Evolutionary conservation across 2,113 vertebrate species (phyloP).

Genomic region (Esox niger): DNA sequence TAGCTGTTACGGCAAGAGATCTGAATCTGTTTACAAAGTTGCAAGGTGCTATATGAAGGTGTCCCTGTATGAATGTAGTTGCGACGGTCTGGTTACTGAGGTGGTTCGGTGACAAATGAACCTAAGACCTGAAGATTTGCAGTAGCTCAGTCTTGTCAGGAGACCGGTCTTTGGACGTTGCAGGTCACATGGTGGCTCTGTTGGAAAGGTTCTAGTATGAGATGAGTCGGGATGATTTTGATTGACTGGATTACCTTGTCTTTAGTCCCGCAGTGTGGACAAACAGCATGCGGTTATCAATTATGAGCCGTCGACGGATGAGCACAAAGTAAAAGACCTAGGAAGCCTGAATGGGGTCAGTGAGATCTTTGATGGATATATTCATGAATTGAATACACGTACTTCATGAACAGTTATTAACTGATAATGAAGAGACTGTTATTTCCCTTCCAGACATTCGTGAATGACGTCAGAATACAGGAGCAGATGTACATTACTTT

Average conservation of each 20-base stretch:
- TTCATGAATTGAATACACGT: too few relatives aligned
- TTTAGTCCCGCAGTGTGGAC: conserved; percentile 95
- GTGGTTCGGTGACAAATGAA: too few relatives aligned
- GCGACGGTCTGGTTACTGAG: too few relatives aligned
- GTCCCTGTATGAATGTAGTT: too few relatives aligned
- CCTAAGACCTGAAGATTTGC: too few relatives aligned
- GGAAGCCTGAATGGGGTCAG: conserved; percentile 94
- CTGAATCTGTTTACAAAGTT: too few relatives aligned
- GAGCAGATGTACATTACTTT: conserved; percentile 94
- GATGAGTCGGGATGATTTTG: neutral
- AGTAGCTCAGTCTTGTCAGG: too few relatives aligned
- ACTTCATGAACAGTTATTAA: neutral
- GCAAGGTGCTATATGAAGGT: too few relatives aligned
- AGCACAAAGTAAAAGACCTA: conserved; percentile 93
- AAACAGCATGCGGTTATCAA: conserved; percentile 97
- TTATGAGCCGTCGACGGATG: conserved; percentile 87
- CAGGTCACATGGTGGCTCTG: neutral
- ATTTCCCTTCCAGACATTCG: conserved; percentile 83
- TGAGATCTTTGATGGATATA: conserved; percentile 17
- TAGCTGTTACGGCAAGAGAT: too few relatives aligned
- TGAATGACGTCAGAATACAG: conserved; percentile 92
- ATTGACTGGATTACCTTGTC: conserved; percentile 45
- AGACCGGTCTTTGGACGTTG: too few relatives aligned
- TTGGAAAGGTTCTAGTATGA: neutral
- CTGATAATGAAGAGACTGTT: conserved; percentile 11